phyloP scores from a whole-genome alignment of 2,888 invertebrate species.

The Campopleginae sp. region DNA sequence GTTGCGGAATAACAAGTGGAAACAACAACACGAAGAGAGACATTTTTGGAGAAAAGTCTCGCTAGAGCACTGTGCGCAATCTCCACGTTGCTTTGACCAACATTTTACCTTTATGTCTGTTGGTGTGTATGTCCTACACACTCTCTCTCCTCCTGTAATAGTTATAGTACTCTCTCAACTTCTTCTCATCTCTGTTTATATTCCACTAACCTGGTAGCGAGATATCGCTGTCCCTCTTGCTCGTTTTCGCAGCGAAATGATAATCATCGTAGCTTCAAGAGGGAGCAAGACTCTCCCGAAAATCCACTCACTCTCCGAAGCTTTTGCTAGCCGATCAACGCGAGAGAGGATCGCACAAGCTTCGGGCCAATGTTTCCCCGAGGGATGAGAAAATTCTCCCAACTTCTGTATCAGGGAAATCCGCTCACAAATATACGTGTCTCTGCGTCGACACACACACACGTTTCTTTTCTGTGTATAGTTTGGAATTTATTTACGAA shows the following conservation, averaged over 20 bases:
- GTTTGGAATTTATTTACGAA: slow-evolving; percentile 9
- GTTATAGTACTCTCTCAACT: slow-evolving; percentile 53
- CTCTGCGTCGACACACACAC: background rate
- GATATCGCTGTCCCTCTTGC: background rate
- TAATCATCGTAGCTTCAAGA: slow-evolving; percentile 24
- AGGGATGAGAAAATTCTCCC: slow-evolving; percentile 36
- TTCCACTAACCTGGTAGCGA: slow-evolving; percentile 25
- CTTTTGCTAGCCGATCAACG: slow-evolving; percentile 55
- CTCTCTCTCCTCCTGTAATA: slow-evolving; percentile 42
- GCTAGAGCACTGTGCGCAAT: slow-evolving; percentile 28
- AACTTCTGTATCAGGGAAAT: slow-evolving; percentile 54
- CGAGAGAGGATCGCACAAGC: slow-evolving; percentile 17
- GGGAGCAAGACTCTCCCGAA: slow-evolving; percentile 46
- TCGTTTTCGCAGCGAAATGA: background rate
- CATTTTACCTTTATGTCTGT: slow-evolving; percentile 46
- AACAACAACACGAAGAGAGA: slow-evolving; percentile 30
- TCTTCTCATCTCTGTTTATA: slow-evolving; percentile 52
- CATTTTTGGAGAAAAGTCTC: slow-evolving; percentile 5
- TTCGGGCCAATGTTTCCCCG: slow-evolving; percentile 14
- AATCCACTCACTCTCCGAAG: slow-evolving; percentile 52
- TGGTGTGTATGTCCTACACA: background rate
- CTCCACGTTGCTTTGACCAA: slow-evolving; percentile 32
- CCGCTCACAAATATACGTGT: background rate
- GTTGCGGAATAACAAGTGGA: slow-evolving; percentile 30
- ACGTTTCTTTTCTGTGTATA: background rate